Evolutionary conservation across 2,113 vertebrate genomes (phyloP).

Genomic region (Callopanchax toddi): DNA sequence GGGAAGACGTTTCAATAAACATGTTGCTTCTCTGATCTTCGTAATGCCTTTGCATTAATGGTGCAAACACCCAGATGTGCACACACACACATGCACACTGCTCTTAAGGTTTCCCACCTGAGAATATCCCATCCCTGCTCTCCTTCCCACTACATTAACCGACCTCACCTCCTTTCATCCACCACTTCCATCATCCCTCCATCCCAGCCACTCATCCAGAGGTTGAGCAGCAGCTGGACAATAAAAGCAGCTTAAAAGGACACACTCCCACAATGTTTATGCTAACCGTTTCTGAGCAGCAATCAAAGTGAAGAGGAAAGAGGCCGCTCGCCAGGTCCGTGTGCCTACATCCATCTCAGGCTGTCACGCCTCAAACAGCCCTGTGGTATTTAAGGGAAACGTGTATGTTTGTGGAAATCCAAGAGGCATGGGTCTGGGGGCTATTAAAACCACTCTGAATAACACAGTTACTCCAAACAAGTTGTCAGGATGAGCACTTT

Average conservation of each 20-base stretch:
- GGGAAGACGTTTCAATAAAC: constrained; percentile 70
- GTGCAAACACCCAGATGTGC: constrained; percentile 28
- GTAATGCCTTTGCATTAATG: constrained; percentile 45
- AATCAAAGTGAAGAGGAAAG: constrained; percentile 71
- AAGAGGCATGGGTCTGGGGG: constrained; percentile 33
- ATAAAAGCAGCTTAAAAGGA: constrained; percentile 82
- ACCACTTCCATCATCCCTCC: constrained; percentile 42
- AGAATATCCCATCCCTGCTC: constrained; percentile 26
- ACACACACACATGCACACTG: not conserved
- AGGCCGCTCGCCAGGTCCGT: constrained; percentile 56
- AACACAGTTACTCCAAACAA: constrained; percentile 63
- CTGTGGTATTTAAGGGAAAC: constrained; percentile 43
- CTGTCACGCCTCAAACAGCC: constrained; percentile 50
- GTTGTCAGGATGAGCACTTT: constrained; percentile 65
- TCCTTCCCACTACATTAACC: constrained; percentile 58
- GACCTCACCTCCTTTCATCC: constrained; percentile 40
- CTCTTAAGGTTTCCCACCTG: constrained; percentile 34
- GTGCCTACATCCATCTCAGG: constrained; percentile 71
- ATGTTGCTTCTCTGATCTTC: constrained; percentile 49
- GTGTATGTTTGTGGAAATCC: constrained; percentile 32
- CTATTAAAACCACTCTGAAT: constrained; percentile 65
- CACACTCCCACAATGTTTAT: constrained; percentile 76
- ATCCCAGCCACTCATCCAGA: constrained; percentile 57
- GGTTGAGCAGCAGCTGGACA: constrained; percentile 77
- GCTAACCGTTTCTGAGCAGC: constrained; percentile 63